These are phyloP conservation scores for Sinelater perroti DNA, from an alignment of 2,888 invertebrate species.

Conservation along the genomic window DNA sequence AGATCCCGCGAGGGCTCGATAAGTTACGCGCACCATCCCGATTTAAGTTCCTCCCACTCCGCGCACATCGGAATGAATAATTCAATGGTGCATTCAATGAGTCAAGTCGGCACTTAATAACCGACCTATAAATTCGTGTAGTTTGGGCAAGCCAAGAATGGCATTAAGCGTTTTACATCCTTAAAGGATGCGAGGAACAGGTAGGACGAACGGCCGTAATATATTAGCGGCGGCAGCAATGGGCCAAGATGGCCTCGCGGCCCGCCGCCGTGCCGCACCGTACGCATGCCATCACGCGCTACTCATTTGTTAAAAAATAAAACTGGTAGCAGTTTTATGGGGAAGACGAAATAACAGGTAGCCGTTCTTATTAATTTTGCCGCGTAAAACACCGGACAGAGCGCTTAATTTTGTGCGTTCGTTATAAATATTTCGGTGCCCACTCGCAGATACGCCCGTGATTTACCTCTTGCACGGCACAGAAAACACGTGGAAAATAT, in stretches of 20 bases:
- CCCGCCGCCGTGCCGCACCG: slow-evolving; percentile 22
- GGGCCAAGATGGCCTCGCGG: slow-evolving; percentile 13
- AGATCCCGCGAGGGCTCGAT: slow-evolving; percentile 4
- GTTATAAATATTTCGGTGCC: slow-evolving; percentile 43
- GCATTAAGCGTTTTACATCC: background rate
- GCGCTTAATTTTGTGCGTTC: slow-evolving; percentile 47
- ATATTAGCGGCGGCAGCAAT: slow-evolving; percentile 17
- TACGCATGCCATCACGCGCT: slow-evolving; percentile 28
- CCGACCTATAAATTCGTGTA: slow-evolving; percentile 1
- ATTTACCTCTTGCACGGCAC: slow-evolving; percentile 35
- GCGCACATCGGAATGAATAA: background rate
- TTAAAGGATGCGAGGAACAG: background rate
- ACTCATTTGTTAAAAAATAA: slow-evolving; percentile 41
- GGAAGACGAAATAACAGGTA: slow-evolving; percentile 42
- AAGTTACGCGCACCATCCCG: no score
- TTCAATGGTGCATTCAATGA: background rate
- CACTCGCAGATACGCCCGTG: slow-evolving; percentile 38
- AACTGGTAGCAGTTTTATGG: slow-evolving; percentile 43
- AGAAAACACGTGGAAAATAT: slow-evolving; percentile 29
- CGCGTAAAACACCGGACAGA: slow-evolving; percentile 49
- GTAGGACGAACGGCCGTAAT: slow-evolving; percentile 15
- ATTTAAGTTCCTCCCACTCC: slow-evolving; percentile 8
- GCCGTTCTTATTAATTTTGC: slow-evolving; percentile 52
- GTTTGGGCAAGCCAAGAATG: background rate
- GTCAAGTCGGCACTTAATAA: slow-evolving; percentile 17